phyloP scores from a whole-genome alignment of 1,140 invertebrate genomes.

The Drosophila subobscura region DNA sequence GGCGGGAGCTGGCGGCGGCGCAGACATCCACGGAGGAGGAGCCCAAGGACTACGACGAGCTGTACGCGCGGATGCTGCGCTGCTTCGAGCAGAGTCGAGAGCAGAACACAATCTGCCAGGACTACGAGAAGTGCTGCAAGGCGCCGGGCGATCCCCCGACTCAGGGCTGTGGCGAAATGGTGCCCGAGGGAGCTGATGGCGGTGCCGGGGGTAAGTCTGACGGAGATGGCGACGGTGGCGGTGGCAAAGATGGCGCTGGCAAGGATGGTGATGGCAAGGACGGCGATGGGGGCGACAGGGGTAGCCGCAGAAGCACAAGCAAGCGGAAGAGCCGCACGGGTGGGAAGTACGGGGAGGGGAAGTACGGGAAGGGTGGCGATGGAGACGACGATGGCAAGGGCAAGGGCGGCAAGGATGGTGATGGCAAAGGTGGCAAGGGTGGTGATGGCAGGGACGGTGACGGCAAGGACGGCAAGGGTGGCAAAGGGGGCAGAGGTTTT shows the following conservation, averaged over 20 bases:
- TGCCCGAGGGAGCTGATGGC: background rate
- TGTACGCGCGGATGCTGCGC: conserved; percentile 35
- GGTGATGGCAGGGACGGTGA: no score
- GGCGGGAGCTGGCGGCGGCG: background rate
- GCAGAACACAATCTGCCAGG: conserved; percentile 1
- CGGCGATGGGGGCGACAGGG: background rate
- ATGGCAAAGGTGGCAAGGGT: no score
- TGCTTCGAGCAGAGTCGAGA: conserved; percentile 37
- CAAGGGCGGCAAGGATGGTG: no score
- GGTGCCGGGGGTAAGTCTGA: conserved; percentile 26
- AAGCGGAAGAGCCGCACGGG: background rate
- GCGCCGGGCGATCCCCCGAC: background rate
- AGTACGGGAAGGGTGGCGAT: background rate
- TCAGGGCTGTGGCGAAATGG: conserved; percentile 27
- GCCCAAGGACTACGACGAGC: conserved; percentile 60
- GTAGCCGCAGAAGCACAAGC: background rate
- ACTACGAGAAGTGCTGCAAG: conserved; percentile 39
- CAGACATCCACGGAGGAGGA: conserved; percentile 6
- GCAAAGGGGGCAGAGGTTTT: background rate
- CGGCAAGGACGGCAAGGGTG: background rate
- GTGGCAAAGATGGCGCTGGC: background rate
- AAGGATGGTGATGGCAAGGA: background rate
- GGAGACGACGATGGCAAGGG: background rate
- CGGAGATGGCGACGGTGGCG: background rate
- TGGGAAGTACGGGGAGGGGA: background rate